Percentiles rank a stretch among this genome's conserved stretches.
Conservation (phyloP, 2,113 vertebrate species). For the Pelmatolapia mariae region DNA sequence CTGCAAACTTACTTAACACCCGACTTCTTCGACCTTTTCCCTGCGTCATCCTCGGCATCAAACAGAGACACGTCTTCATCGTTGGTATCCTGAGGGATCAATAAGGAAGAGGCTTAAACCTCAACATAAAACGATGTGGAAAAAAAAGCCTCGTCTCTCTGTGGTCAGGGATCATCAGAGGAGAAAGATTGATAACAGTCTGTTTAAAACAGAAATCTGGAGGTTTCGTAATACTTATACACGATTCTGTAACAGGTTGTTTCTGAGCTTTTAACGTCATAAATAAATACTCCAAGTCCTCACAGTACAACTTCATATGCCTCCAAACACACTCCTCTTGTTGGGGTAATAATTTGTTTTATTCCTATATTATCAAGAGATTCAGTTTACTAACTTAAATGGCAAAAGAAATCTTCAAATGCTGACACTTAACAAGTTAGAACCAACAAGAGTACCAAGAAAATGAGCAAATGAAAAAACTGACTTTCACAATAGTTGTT, state of each 20-base stretch:
- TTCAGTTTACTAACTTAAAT: not conserved
- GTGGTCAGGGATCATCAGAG: not conserved
- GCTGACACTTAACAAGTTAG: not conserved
- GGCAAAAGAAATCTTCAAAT: not conserved
- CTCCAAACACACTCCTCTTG: not conserved
- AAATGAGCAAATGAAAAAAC: not conserved
- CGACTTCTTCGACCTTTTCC: slow-evolving; percentile 70
- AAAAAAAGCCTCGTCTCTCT: not conserved
- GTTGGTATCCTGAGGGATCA: slow-evolving; percentile 72
- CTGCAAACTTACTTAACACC: slow-evolving; percentile 75
- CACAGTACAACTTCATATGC: not conserved
- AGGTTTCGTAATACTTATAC: rapidly evolving
- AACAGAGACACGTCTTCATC: slow-evolving; percentile 94
- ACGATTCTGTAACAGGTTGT: not conserved
- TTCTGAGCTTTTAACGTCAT: not conserved
- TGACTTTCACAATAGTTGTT: rapidly evolving
- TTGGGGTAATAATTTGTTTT: rapidly evolving
- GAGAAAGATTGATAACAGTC: rapidly evolving
- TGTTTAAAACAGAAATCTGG: not conserved
- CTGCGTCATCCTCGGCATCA: slow-evolving; percentile 84
- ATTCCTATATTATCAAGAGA: not conserved
- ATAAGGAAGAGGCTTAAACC: not conserved
- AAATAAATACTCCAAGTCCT: not conserved
- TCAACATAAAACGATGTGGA: not conserved
- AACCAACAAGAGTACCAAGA: not conserved